phyloP scores from a whole-genome alignment of 2,797 vertebrate genomes.

The Selene dorsalis region DNA sequence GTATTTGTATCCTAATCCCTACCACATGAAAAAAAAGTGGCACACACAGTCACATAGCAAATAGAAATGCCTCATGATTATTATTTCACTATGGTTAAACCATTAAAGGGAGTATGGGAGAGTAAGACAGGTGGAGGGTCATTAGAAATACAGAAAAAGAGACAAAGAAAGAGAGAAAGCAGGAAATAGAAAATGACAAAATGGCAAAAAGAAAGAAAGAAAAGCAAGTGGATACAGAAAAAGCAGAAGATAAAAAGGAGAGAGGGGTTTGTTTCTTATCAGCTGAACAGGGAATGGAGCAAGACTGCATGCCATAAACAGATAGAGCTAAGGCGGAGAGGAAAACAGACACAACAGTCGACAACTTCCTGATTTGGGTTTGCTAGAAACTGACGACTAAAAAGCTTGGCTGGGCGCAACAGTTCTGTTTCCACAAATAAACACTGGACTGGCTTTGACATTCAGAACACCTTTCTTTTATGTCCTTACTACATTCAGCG shows the following conservation, averaged over 20 bases:
- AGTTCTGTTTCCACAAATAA: not conserved
- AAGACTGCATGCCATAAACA: conserved; percentile 32
- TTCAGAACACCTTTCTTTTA: not conserved
- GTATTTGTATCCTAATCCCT: not conserved
- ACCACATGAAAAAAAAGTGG: not conserved
- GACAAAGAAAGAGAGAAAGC: not conserved
- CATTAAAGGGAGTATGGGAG: not conserved
- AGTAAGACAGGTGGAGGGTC: not conserved
- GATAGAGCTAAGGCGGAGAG: conserved; percentile 27
- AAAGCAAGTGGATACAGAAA: not conserved
- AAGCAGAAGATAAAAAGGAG: conserved; percentile 12
- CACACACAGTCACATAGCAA: not conserved
- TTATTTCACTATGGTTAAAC: not conserved
- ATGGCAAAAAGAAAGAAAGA: not conserved
- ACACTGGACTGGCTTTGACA: not conserved
- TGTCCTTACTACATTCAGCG: not conserved
- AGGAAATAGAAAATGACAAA: not conserved
- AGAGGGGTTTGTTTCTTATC: conserved; percentile 48
- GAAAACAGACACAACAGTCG: conserved; percentile 43
- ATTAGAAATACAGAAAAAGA: not conserved
- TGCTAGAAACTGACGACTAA: conserved; percentile 6
- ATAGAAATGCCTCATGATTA: not conserved
- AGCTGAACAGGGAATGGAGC: not conserved
- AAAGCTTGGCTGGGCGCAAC: not conserved
- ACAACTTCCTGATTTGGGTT: conserved; percentile 51